Evolutionary conservation across 2,797 vertebrate species (phyloP), one percentile per base, ranked within the genome.

Genomic region (Rhabdophis nuchalis): DNA sequence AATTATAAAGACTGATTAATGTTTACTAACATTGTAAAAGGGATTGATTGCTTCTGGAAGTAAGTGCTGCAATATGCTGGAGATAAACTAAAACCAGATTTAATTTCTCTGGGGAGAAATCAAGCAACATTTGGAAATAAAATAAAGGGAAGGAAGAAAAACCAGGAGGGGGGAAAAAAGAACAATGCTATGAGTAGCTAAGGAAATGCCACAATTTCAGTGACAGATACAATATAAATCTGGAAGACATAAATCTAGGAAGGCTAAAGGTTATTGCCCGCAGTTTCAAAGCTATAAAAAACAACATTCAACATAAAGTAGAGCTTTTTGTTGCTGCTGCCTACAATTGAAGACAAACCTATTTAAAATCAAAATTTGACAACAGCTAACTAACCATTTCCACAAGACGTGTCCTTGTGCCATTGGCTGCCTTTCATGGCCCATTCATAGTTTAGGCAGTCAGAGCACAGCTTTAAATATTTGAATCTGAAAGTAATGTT

Each of bases 291-390:
- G 46, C 89, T 56, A 91, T 6, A 0, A 87, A 90, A 89, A 29
- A 86, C 87, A 94, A 11, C 60, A 90, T 92, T 57, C 85, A 95
- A 94, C 54, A 94, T 92, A 94, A 94, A 92, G 77, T 94, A 96
- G 96, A 94, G 94, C 7, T 89, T 57, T 88, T 94, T 93, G 90
- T 93, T 94, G 94, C 92, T 94, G 89, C 29, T 94, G 94, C 95
- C 96, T 96, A 95, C 91, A 57, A 94, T 90, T 41, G 92, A 14
- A 61, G 87, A 89, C 18, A 25, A 91, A 95, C 96, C 90, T 27
- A 85, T 91, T 90, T 8, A 82, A 95, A 92, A 58, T 77, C 88
- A 96, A 95, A 82, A 46, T 82, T 5, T 82, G 72, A 46, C 23
- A 46, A 82, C 41, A 46, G 72, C 36, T 46, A 82, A 46, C 36